Conservation (phyloP, 2,113 vertebrate genomes). For the Chionis minor region DNA sequence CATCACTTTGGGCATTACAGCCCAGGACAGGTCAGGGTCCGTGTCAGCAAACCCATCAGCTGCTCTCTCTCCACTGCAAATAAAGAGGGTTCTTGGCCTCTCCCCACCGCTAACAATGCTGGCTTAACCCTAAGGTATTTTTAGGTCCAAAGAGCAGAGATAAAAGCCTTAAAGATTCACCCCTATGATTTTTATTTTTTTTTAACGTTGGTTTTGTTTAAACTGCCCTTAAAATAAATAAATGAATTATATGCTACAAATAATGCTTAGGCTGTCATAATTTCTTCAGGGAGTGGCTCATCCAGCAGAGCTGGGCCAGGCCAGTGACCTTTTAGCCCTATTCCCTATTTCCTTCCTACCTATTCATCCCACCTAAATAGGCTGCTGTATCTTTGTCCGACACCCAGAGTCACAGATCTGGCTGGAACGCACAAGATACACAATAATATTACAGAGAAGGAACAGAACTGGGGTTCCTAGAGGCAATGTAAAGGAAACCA, state of each 20-base stretch:
- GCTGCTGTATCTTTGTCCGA: background rate
- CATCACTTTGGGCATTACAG: background rate
- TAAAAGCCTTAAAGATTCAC: background rate
- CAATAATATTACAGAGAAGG: accelerated
- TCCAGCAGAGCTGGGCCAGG: background rate
- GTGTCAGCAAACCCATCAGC: background rate
- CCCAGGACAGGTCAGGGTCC: background rate
- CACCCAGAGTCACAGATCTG: background rate
- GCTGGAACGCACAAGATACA: background rate
- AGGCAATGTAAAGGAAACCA: background rate
- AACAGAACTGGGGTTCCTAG: background rate
- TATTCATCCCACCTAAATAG: background rate
- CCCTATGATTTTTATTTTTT: background rate
- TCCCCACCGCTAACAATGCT: background rate
- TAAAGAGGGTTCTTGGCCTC: background rate
- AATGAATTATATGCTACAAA: background rate
- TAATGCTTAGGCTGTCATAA: background rate
- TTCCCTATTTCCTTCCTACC: background rate
- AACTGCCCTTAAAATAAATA: background rate
- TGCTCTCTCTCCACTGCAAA: background rate
- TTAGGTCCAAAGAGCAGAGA: conserved; percentile 13
- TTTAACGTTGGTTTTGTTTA: background rate
- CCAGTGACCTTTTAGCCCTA: background rate
- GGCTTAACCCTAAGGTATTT: background rate
- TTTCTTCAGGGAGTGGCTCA: background rate